Conservation (phyloP, 2,113 vertebrate species). For the Urocitellus parryii region DNA sequence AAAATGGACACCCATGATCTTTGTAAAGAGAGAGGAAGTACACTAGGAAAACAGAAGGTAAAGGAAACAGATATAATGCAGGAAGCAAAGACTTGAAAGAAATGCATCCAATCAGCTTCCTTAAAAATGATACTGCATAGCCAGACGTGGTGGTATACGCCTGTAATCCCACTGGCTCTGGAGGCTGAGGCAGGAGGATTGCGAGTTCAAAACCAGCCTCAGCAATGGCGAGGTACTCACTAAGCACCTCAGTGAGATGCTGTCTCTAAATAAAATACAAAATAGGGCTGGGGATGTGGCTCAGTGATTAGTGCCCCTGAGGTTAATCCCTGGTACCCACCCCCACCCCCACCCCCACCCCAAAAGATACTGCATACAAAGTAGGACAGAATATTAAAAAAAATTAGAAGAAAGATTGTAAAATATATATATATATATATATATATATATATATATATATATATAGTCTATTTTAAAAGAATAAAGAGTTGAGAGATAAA, state of each 20-base stretch:
- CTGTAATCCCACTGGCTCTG: too few species aligned
- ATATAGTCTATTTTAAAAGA: not conserved
- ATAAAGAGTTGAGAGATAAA: not conserved
- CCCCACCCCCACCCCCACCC: rapidly evolving
- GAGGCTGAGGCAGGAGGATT: too few species aligned
- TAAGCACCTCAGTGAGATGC: too few species aligned
- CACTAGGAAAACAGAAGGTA: not conserved
- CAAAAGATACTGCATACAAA: not conserved
- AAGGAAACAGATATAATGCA: not conserved
- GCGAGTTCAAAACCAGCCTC: too few species aligned
- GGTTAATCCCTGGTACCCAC: too few species aligned
- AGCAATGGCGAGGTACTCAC: too few species aligned
- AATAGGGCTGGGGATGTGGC: too few species aligned
- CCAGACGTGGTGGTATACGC: too few species aligned
- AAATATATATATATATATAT: not conserved
- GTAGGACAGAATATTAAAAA: not conserved
- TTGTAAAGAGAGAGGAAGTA: not conserved
- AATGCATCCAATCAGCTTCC: not conserved
- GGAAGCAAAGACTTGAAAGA: not conserved
- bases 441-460: not conserved
- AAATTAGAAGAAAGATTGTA: not conserved
- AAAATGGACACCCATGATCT: not conserved
- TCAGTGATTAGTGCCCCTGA: too few species aligned
- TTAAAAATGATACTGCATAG: not conserved
- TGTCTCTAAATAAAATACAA: too few species aligned